Percentiles rank a stretch among this genome's conserved stretches.
These are phyloP conservation scores for Ginglymostoma cirratum DNA, from an alignment of 2,113 vertebrate species.

Conservation along the genomic window DNA sequence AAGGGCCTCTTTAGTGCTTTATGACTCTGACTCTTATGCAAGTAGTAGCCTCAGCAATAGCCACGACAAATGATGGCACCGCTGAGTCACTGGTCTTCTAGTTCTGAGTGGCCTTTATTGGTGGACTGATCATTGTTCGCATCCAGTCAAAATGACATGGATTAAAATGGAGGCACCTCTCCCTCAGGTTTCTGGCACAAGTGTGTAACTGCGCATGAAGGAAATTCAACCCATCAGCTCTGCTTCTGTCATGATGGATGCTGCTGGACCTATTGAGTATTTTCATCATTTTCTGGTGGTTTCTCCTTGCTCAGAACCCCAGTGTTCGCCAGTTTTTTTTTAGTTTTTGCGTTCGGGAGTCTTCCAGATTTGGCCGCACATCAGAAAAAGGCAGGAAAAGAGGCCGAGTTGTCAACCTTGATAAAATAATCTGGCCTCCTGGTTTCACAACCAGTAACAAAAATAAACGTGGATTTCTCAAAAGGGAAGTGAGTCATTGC, in stretches of 20 bases:
- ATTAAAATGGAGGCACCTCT: not conserved
- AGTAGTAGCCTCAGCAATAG: not conserved
- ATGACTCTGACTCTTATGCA: no score
- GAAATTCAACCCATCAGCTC: not conserved
- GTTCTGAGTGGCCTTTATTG: not conserved
- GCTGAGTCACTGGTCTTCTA: not conserved
- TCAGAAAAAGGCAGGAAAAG: slow-evolving; percentile 4
- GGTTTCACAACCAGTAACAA: not conserved
- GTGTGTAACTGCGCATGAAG: not conserved
- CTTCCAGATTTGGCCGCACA: not conserved
- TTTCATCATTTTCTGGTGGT: not conserved
- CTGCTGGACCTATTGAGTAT: not conserved
- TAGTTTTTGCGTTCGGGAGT: not conserved
- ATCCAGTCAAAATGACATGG: not conserved
- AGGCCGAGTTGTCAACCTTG: not conserved
- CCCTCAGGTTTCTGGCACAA: no score
- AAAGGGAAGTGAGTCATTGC: slow-evolving; percentile 34
- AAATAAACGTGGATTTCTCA: slow-evolving; percentile 9
- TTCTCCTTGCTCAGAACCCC: not conserved
- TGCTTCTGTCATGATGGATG: not conserved
- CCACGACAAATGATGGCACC: not conserved
- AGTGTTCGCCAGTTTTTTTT: not conserved
- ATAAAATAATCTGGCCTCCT: not conserved
- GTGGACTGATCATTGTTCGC: not conserved
- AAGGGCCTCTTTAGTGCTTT: no score